Evolutionary conservation across 2,113 vertebrate species (phyloP).

Genomic region (Sphaerodactylus townsendi): DNA sequence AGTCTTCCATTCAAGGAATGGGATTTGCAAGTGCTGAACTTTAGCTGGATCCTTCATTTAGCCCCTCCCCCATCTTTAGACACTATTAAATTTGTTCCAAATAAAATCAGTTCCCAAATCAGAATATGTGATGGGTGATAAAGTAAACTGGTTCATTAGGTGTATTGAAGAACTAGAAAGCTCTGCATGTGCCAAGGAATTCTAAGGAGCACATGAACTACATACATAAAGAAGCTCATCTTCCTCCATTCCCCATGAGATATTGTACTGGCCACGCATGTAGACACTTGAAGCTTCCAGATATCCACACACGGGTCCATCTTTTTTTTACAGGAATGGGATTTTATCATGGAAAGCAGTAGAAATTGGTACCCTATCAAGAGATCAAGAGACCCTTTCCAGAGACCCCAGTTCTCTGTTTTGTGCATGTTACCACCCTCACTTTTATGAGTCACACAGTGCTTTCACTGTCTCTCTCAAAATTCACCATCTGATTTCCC

Average conservation of each 20-base stretch:
- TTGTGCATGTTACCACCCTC: slow-evolving; percentile 60
- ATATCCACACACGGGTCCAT: neutral
- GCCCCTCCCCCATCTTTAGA: neutral
- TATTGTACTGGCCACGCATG: neutral
- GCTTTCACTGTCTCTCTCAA: slow-evolving; percentile 76
- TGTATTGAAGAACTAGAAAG: too few species aligned
- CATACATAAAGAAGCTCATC: too few species aligned
- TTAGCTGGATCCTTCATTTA: neutral
- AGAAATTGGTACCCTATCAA: slow-evolving; percentile 26
- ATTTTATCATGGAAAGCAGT: slow-evolving; percentile 26
- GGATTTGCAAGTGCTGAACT: neutral
- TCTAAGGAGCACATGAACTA: too few species aligned
- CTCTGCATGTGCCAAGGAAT: neutral
- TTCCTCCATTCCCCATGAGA: too few species aligned
- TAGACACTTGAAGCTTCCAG: too few species aligned
- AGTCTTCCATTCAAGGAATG: neutral
- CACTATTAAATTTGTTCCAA: neutral
- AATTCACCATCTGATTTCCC: slow-evolving; percentile 77
- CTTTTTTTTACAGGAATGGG: slow-evolving; percentile 9
- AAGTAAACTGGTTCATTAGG: neutral
- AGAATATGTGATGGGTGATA: neutral
- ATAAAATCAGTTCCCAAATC: neutral
- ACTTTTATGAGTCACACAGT: slow-evolving; percentile 68
- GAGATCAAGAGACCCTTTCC: slow-evolving; percentile 17
- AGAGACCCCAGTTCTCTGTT: slow-evolving; percentile 61